These are phyloP conservation scores for Rugalucina vietnamica DNA, from an alignment of 2,888 invertebrate species.

Conservation along the genomic window DNA sequence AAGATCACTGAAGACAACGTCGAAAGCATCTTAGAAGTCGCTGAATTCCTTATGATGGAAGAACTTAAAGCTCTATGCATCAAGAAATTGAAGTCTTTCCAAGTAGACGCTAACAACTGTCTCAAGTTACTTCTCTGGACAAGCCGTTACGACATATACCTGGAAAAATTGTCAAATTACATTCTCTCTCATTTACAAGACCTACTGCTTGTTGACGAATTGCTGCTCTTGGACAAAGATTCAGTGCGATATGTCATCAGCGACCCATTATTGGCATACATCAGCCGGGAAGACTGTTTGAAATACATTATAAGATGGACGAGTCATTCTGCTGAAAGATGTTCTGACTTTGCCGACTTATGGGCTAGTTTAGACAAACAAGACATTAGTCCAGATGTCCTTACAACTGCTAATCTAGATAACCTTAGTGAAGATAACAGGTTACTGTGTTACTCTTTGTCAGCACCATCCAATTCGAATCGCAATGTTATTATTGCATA, in stretches of 20 bases:
- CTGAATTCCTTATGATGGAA: too few relatives aligned
- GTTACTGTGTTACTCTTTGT: background rate
- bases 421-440: background rate
- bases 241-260: background rate
- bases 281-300: background rate
- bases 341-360: background rate
- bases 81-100: too few relatives aligned
- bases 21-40: constrained; percentile 18
- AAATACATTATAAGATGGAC: background rate
- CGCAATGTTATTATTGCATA: background rate
- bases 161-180: too few relatives aligned
- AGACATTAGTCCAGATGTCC: background rate
- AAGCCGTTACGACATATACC: too few relatives aligned
- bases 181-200: too few relatives aligned
- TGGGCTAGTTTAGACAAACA: background rate
- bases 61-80: too few relatives aligned
- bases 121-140: too few relatives aligned
- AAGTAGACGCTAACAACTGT: too few relatives aligned
- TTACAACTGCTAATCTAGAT: background rate
- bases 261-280: background rate
- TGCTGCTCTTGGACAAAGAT: background rate
- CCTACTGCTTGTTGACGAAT: too few relatives aligned
- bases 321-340: background rate
- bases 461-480: background rate
- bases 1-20: constrained; percentile 30